Percentiles rank a stretch among this genome's conserved stretches.
phyloP scores from a whole-genome alignment of 2,797 vertebrate species.

The Anniella stebbinsi region DNA sequence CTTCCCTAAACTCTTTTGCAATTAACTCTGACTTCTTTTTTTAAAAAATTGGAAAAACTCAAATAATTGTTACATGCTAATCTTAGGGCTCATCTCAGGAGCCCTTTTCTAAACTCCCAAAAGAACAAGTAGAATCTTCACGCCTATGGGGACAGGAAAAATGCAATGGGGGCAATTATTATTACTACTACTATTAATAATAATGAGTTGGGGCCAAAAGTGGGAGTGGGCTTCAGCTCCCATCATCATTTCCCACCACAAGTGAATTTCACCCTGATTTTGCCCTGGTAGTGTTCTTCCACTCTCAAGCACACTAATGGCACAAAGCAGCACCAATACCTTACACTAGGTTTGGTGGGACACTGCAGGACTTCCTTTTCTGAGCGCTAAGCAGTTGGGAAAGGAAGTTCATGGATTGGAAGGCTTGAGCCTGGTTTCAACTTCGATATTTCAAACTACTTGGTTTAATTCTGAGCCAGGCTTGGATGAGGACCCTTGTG shows the following conservation, averaged over 20 bases:
- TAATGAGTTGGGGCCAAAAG: not conserved
- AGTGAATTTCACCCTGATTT: not conserved
- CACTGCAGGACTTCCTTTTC: not conserved
- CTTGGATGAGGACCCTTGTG: not conserved
- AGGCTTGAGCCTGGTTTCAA: not conserved
- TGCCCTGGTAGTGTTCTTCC: not conserved
- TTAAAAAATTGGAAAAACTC: not conserved
- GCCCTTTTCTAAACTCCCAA: not conserved
- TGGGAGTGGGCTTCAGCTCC: no score
- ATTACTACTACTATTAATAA: not conserved
- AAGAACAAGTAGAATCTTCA: not conserved
- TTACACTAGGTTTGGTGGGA: not conserved
- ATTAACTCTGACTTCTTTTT: not conserved
- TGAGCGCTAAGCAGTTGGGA: not conserved
- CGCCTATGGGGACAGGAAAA: not conserved
- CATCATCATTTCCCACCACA: no score
- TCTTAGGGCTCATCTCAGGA: not conserved
- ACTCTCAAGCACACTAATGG: not conserved
- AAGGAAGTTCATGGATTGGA: not conserved
- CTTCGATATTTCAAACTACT: not conserved
- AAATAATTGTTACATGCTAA: not conserved
- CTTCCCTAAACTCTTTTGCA: not conserved
- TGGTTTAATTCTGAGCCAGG: not conserved
- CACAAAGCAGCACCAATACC: not conserved
- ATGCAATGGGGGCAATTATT: not conserved